These are phyloP conservation scores for Troides oblongomaculatus DNA, from an alignment of 2,888 invertebrate genomes.

Conservation along the genomic window DNA sequence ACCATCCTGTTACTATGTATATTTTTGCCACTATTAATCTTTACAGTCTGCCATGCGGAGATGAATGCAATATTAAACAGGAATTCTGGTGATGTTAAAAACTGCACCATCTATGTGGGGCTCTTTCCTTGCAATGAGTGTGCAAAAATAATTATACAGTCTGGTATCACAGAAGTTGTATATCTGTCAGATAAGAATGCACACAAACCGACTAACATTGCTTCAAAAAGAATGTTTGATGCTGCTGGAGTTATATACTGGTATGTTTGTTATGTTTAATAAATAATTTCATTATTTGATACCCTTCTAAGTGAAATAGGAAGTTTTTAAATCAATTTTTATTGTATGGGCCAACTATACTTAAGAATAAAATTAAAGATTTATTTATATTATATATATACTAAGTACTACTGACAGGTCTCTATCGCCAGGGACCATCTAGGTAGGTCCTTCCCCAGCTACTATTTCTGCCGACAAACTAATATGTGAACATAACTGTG, in stretches of 20 bases:
- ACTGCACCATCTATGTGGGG: slow-evolving; percentile 92
- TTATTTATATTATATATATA: no score
- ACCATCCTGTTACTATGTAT: not conserved
- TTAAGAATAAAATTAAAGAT: no score
- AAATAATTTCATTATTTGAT: not conserved
- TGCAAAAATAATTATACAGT: slow-evolving; percentile 97
- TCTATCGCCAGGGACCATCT: no score
- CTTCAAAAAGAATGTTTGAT: slow-evolving; percentile 90
- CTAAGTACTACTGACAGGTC: no score
- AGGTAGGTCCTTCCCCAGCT: no score
- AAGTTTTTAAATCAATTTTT: no score
- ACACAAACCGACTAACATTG: slow-evolving; percentile 83
- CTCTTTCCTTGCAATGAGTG: slow-evolving; percentile 99
- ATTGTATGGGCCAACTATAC: no score
- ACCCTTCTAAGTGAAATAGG: not conserved
- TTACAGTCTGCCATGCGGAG: slow-evolving; percentile 97
- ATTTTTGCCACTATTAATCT: slow-evolving; percentile 21
- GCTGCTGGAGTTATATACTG: slow-evolving; percentile 85
- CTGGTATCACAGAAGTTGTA: slow-evolving; percentile 88
- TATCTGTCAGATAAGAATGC: slow-evolving; percentile 92
- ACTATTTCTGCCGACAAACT: no score
- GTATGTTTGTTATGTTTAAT: slow-evolving; percentile 58
- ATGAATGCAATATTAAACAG: slow-evolving; percentile 97
- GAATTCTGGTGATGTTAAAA: slow-evolving; percentile 87
- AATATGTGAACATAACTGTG: no score